Evolutionary conservation across 2,888 invertebrate genomes (phyloP).

Genomic region (Neoascia interrupta): DNA sequence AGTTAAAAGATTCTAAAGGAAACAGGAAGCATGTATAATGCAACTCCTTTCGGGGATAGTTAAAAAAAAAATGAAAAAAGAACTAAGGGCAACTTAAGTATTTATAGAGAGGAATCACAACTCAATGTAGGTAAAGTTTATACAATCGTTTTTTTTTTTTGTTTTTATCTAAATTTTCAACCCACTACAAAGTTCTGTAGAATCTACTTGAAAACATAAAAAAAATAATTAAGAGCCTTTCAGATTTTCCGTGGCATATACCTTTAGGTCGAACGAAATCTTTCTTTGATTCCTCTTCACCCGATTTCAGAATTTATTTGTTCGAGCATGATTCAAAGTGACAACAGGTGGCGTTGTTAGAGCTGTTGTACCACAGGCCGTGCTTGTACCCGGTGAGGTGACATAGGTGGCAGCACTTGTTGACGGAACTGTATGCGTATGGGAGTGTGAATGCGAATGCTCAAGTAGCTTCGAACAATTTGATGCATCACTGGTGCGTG

Average conservation of each 20-base stretch:
- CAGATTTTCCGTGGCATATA: slow-evolving; percentile 17
- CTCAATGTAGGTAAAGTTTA: neutral
- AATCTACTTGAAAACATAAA: slow-evolving; percentile 16
- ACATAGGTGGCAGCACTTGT: slow-evolving; percentile 71
- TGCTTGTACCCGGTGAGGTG: slow-evolving; percentile 72
- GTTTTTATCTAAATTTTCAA: slow-evolving; percentile 5
- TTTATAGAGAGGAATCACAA: slow-evolving; percentile 18
- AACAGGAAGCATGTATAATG: neutral
- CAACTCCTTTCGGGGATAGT: slow-evolving; percentile 4
- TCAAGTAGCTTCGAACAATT: slow-evolving; percentile 78
- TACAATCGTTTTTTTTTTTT: slow-evolving; percentile 1
- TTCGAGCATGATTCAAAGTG: slow-evolving; percentile 70
- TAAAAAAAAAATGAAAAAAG: neutral
- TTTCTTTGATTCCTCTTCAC: slow-evolving; percentile 65
- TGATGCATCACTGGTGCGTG: slow-evolving; percentile 78
- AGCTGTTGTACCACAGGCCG: slow-evolving; percentile 73
- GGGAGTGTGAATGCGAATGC: slow-evolving; percentile 76
- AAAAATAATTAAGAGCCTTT: neutral
- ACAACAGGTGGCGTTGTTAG: slow-evolving; percentile 70
- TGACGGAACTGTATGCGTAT: slow-evolving; percentile 69
- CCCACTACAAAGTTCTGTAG: slow-evolving; percentile 36
- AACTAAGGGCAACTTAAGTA: neutral
- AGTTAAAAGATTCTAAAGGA: neutral
- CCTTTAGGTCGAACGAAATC: slow-evolving; percentile 66
- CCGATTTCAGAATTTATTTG: slow-evolving; percentile 76